Percentiles rank a stretch among this genome's conserved stretches.
These are phyloP conservation scores for Gobio gobio DNA, from an alignment of 2,113 vertebrate species.

Conservation along the genomic window DNA sequence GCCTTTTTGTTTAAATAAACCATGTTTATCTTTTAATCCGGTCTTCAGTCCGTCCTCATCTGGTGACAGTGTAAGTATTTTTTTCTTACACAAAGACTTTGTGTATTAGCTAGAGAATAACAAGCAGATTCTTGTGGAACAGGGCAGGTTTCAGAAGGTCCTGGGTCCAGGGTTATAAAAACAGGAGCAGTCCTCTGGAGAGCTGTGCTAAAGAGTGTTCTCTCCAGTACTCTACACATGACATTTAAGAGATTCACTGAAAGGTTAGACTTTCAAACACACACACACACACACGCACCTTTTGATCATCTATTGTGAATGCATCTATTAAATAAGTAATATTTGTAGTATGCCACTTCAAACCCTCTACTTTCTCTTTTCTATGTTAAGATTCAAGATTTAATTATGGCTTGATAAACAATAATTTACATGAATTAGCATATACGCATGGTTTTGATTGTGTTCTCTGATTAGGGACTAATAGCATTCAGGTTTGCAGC, in stretches of 20 bases:
- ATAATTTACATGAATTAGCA: background rate
- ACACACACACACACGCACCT: background rate
- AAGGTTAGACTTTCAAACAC: constrained; percentile 43
- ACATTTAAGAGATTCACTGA: constrained; percentile 55
- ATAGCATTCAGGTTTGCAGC: background rate
- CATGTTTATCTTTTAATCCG: too few relatives aligned
- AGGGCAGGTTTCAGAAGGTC: constrained; percentile 33
- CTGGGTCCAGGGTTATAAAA: constrained; percentile 9
- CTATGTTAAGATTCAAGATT: background rate
- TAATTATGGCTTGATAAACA: background rate
- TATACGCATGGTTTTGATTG: background rate
- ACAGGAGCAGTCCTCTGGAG: constrained; percentile 20
- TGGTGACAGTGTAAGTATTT: background rate
- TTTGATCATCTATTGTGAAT: background rate
- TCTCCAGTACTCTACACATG: constrained; percentile 33
- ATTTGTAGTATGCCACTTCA: background rate
- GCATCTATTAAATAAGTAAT: background rate
- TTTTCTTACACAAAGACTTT: background rate
- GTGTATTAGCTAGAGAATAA: background rate
- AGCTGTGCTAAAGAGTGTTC: constrained; percentile 8
- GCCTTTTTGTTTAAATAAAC: too few relatives aligned
- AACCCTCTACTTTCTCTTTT: background rate
- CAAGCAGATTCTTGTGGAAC: background rate
- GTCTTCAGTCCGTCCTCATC: too few relatives aligned
- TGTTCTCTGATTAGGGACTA: background rate